Percentiles rank a stretch among this genome's conserved stretches.
phyloP scores from a whole-genome alignment of 2,797 vertebrate genomes.

The Myotis daubentonii region DNA sequence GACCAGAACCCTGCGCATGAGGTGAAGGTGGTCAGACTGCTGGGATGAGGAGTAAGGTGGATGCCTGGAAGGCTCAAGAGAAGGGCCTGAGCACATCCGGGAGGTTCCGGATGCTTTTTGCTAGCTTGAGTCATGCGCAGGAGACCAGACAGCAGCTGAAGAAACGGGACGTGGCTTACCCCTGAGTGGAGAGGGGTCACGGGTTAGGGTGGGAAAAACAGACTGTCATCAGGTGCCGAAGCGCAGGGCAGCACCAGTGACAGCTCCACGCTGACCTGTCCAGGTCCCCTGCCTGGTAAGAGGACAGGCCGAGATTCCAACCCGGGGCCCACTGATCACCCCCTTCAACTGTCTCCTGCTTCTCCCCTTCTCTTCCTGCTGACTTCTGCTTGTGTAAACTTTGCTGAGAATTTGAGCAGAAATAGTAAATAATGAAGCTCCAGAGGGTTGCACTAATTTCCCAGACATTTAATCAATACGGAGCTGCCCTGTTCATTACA shows the following conservation, averaged over 20 bases:
- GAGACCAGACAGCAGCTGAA: background rate
- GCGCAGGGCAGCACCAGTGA: background rate
- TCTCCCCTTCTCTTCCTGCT: background rate
- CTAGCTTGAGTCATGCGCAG: background rate
- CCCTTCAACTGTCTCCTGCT: background rate
- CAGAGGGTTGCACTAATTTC: slow-evolving; percentile 72
- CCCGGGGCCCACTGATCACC: slow-evolving; percentile 7
- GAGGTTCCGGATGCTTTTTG: background rate
- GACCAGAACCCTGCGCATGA: background rate
- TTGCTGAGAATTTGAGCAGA: slow-evolving; percentile 15
- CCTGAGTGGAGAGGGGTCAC: background rate
- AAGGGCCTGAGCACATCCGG: background rate
- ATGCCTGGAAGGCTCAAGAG: background rate
- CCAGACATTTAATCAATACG: slow-evolving; percentile 77
- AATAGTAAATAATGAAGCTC: slow-evolving; percentile 59
- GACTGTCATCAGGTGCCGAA: fast-evolving
- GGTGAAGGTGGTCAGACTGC: too few relatives aligned
- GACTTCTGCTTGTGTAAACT: slow-evolving; percentile 53
- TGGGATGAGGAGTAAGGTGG: background rate
- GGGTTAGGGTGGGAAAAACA: background rate
- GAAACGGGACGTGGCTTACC: background rate
- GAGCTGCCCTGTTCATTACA: slow-evolving; percentile 77
- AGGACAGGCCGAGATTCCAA: background rate
- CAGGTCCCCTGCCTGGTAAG: background rate
- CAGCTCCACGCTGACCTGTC: background rate